Evolutionary conservation across 1,140 invertebrate genomes (phyloP).

Genomic region (Monochamus saltuarius): DNA sequence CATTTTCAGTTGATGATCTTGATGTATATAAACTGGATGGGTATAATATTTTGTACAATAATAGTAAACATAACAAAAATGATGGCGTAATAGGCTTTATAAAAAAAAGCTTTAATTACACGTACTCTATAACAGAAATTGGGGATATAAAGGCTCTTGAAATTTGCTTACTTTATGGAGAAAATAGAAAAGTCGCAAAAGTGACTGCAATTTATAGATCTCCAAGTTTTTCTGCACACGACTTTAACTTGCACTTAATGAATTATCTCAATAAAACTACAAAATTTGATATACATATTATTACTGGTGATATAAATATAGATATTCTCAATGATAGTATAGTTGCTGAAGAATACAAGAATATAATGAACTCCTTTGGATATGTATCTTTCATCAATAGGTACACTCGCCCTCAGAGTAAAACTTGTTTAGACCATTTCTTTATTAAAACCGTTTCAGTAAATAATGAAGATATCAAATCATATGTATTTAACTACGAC

Average conservation of each 20-base stretch:
- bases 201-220: not conserved
- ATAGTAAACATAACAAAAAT: constrained; percentile 8
- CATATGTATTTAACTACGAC: no score
- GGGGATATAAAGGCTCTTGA: not conserved
- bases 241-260: not conserved
- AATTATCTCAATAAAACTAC: constrained; percentile 3
- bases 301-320: constrained; percentile 12
- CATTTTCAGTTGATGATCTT: not conserved
- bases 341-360: not conserved
- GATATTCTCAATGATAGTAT: not conserved
- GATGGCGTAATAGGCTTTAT: not conserved
- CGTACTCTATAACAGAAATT: no score
- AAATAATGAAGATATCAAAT: no score
- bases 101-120: not conserved
- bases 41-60: constrained; percentile 6
- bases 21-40: not conserved
- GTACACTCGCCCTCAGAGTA: no score
- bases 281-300: not conserved
- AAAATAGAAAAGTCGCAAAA: not conserved
- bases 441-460: not conserved
- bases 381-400: not conserved
- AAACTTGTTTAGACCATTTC: not conserved
- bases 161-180: no score
- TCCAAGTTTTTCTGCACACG: not conserved
- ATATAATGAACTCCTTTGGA: not conserved